phyloP scores from a whole-genome alignment of 2,888 invertebrate species.

The Tridacna gigas region DNA sequence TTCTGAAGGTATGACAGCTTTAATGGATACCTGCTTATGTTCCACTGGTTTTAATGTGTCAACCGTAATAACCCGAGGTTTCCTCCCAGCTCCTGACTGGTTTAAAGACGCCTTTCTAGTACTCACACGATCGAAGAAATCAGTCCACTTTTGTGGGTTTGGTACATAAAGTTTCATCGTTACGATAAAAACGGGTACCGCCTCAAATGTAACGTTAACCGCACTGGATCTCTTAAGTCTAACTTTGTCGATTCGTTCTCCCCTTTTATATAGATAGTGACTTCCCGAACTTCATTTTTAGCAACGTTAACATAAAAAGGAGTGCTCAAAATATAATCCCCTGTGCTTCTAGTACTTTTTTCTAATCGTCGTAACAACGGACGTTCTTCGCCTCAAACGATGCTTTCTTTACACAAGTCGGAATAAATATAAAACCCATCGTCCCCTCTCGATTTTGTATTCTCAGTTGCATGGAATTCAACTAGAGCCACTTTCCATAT shows the following conservation, averaged over 20 bases:
- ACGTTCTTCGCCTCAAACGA: constrained; percentile 13
- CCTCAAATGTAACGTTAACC: constrained; percentile 51
- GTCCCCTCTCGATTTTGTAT: not conserved
- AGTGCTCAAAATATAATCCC: constrained; percentile 34
- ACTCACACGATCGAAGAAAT: constrained; percentile 33
- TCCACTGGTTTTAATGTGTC: constrained; percentile 7
- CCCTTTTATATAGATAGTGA: constrained; percentile 51
- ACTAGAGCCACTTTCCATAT: constrained; percentile 33
- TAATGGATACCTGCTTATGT: constrained; percentile 20
- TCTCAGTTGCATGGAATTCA: constrained; percentile 15
- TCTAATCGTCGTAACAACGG: constrained; percentile 25
- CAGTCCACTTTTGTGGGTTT: constrained; percentile 47
- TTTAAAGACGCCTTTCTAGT: constrained; percentile 30
- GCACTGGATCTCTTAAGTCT: constrained; percentile 37
- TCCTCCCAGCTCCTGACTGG: constrained; percentile 35
- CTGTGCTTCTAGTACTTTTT: constrained; percentile 8
- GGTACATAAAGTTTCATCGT: constrained; percentile 54
- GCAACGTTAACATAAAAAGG: constrained; percentile 45
- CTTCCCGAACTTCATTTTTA: constrained; percentile 30
- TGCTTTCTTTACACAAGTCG: constrained; percentile 25
- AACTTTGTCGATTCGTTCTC: constrained; percentile 7
- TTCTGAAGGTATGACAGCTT: constrained; percentile 37
- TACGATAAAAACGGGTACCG: constrained; percentile 27
- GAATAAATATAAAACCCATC: constrained; percentile 22
- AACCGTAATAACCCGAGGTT: constrained; percentile 25